Base-by-base conservation (phyloP, 2,888 invertebrate species). In the Phasia obesa region DNA sequence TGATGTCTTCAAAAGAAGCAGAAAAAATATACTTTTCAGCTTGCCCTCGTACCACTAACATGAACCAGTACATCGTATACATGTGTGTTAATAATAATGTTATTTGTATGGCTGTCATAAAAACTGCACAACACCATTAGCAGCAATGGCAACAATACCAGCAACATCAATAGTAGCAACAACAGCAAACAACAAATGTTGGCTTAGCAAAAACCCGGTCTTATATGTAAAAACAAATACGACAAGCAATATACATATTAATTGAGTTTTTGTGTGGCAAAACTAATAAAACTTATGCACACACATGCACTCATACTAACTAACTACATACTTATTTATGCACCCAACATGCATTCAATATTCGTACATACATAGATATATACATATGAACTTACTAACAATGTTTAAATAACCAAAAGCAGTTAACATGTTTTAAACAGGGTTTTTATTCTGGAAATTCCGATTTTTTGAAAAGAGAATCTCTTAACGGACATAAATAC, bases 221-320 rank as follows among this genome's bases (percentile, higher is more conserved):
- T 42, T 74, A 47, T 65, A 74, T 47, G 44, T 25, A 35, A n/a
- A 65, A 75, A 57, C 27, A 49, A 59, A 31, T 35, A 31, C 44
- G 7, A 59, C 38, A n/a, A 35, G 19, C 19, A 57, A 51, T 65
- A 57, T 65, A 57, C 69, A 67, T 74, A 80, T 80, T 80, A 69
- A 80, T 80, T 79, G 44, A 80, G 59, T 62, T 67, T 80, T 67
- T 73, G 67, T 73, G 78, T 73, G 78, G 73, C 59, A 79, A 65
- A 79, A 65, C 42, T 65, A 65, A 53, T 57, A 53, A 53, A 44
- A 47, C 6, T 35, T 15, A 53, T 23, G 7, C 47, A 62, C 38
- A 4, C 42, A 35, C 6, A 35, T 11, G 7, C 4, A 42, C 15
- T 13, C 1, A 17, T 35, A 49, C 23, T 53, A 27, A 44, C 42